Conservation (phyloP, 2,113 vertebrate genomes). For the Oryzias woworae region DNA sequence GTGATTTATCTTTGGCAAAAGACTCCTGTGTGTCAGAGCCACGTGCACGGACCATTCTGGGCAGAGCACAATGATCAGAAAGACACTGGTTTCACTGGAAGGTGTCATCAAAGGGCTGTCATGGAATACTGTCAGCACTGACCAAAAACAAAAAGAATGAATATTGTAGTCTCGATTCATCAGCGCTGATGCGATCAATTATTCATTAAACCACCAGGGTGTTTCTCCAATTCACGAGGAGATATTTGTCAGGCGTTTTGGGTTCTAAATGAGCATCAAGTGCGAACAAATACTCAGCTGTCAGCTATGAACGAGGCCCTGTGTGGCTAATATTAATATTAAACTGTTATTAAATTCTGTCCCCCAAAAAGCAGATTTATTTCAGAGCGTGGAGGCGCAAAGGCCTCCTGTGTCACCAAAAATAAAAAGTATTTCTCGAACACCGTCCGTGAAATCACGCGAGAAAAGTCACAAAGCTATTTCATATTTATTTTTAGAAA, state of each 20-base stretch:
- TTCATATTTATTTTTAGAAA: slow-evolving; percentile 26
- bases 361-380: slow-evolving; percentile 29
- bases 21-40: slow-evolving; percentile 8
- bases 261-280: too few species aligned
- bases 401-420: slow-evolving; percentile 57
- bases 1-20: slow-evolving; percentile 13
- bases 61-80: neutral
- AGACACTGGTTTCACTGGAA: neutral
- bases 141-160: neutral
- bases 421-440: slow-evolving; percentile 33
- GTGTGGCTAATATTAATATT: too few species aligned
- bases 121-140: too few species aligned
- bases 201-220: slow-evolving; percentile 31
- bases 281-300: too few species aligned
- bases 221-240: too few species aligned
- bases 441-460: slow-evolving; percentile 26
- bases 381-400: slow-evolving; percentile 37
- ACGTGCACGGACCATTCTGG: neutral
- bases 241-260: too few species aligned
- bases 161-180: slow-evolving; percentile 1
- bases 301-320: too few species aligned
- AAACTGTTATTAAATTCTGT: neutral
- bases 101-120: neutral
- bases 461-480: slow-evolving; percentile 36
- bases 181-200: slow-evolving; percentile 21